Base-by-base conservation (phyloP, 1,140 invertebrate genomes). In the Oreohelix idahoensis region DNA sequence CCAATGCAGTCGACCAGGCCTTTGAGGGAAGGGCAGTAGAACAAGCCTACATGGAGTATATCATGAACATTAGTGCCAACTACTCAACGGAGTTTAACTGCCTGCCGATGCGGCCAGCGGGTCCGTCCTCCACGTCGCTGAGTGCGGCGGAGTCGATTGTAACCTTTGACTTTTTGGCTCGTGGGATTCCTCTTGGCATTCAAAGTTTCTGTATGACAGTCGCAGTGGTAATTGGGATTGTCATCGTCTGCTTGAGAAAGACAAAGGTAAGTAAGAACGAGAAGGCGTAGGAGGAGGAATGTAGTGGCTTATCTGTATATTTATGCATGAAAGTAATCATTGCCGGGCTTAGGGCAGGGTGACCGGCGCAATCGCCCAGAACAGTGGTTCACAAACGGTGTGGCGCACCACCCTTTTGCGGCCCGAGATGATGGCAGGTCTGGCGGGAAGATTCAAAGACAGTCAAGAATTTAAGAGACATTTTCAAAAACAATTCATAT, bases 181-280 rank as follows among this genome's bases (percentile, higher is more conserved):
- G 95, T 42, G 94, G 94, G 2, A 93, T 95, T 51, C 94, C 96
- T 42, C 93, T 96, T 29, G 95, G 94, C 23, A 94, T 96, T 36
- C 95, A 96, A 89, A 94, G 95, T 35, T 94, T 95, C 32, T 96
- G 95, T 90, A 96, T 96, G 91, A 94, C 95, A 15, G 93, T 96
- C 66, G 95, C 95, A 70, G 86, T 96, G 29, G 93, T 96, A 17
- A 92, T 96, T n/a, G 95, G 93, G 15, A 91, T 95, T 35, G 94
- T 96, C 70, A 95, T 96, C 35, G 96, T 96, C 87, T 94, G 94
- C 86, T 49, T 81, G 45, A 71, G 79, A 39, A 81, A 81, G 69
- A 71, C 63, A 17, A 81, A 71, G 69, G 79, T 71, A 35, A 81
- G 79, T 53, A 29, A 17, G 11, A 23, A 20, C 15, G 42, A 45